Percentiles rank a stretch among this genome's conserved stretches.
Conservation (phyloP, 1,140 invertebrate species). For the Drosophila biarmipes region DNA sequence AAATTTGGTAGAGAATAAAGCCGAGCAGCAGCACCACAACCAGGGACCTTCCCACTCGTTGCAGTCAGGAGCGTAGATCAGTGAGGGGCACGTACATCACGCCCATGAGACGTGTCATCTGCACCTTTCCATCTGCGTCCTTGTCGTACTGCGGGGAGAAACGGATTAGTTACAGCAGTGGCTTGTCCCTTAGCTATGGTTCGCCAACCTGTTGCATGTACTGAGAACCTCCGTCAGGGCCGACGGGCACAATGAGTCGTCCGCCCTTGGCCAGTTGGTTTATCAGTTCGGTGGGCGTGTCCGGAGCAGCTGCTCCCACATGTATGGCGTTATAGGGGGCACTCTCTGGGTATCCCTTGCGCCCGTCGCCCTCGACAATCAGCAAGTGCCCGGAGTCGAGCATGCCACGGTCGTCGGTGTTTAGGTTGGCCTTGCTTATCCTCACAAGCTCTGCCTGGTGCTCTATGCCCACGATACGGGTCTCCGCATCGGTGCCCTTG, state of each 20-base stretch:
- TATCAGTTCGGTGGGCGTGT: constrained; percentile 90
- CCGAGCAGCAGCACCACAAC: constrained; percentile 44
- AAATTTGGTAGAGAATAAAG: constrained; percentile 41
- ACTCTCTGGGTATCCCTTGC: constrained; percentile 89
- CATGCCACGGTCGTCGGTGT: constrained; percentile 89
- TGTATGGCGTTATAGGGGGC: constrained; percentile 89
- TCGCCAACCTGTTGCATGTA: constrained; percentile 89
- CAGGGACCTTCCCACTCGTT: constrained; percentile 13
- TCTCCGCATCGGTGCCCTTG: constrained; percentile 87
- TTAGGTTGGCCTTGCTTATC: constrained; percentile 91
- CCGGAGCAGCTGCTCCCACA: constrained; percentile 95
- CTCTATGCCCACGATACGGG: constrained; percentile 94
- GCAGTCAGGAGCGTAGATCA: constrained; percentile 86
- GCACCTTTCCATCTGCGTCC: constrained; percentile 90
- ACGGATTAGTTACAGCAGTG: neutral
- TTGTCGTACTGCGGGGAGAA: constrained; percentile 91
- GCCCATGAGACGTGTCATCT: constrained; percentile 94
- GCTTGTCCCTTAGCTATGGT: neutral
- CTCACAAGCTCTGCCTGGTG: constrained; percentile 95
- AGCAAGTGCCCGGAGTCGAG: constrained; percentile 88
- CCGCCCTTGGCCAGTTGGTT: constrained; percentile 91
- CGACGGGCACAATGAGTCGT: constrained; percentile 96
- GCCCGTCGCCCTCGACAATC: constrained; percentile 93
- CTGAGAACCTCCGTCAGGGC: constrained; percentile 92
- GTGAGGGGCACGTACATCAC: constrained; percentile 99